Evolutionary conservation across 1,140 invertebrate genomes (phyloP).

Genomic region (Halesus radiatus): DNA sequence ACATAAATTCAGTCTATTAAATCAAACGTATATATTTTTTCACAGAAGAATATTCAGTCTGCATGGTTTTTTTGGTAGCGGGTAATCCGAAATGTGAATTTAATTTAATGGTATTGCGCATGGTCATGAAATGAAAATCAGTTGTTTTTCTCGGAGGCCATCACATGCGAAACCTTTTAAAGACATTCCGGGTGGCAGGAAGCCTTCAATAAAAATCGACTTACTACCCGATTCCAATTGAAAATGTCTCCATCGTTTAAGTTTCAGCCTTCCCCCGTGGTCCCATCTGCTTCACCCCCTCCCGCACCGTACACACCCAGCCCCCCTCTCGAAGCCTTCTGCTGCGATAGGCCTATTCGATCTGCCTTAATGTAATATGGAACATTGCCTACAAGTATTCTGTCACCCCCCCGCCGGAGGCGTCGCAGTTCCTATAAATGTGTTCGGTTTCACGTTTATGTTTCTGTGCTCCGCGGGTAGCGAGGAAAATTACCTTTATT

Average conservation of each 20-base stretch:
- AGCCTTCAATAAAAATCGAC: conserved; percentile 24
- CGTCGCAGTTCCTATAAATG: too few relatives aligned
- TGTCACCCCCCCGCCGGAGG: background rate
- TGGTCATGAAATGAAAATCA: too few relatives aligned
- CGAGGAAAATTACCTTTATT: too few relatives aligned
- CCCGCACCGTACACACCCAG: background rate
- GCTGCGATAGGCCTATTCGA: conserved; percentile 26
- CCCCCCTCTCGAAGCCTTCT: background rate
- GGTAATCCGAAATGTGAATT: too few relatives aligned
- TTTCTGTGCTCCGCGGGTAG: too few relatives aligned
- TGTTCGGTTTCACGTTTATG: too few relatives aligned
- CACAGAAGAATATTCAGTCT: too few relatives aligned
- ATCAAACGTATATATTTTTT: too few relatives aligned
- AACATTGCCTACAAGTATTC: conserved; percentile 15
- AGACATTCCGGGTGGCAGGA: background rate
- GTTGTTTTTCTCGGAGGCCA: background rate
- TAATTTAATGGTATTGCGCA: too few relatives aligned
- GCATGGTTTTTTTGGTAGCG: too few relatives aligned
- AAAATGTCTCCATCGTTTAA: conserved; percentile 29
- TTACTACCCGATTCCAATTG: conserved; percentile 16
- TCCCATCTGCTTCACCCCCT: conserved; percentile 13
- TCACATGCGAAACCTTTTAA: conserved; percentile 1
- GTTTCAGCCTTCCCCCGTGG: conserved; percentile 13
- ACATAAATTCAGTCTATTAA: too few relatives aligned
- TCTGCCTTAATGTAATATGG: conserved; percentile 33